Evolutionary conservation across 2,113 vertebrate genomes (phyloP), one percentile per base, ranked within the genome.

Genomic region (Carlito syrichta): DNA sequence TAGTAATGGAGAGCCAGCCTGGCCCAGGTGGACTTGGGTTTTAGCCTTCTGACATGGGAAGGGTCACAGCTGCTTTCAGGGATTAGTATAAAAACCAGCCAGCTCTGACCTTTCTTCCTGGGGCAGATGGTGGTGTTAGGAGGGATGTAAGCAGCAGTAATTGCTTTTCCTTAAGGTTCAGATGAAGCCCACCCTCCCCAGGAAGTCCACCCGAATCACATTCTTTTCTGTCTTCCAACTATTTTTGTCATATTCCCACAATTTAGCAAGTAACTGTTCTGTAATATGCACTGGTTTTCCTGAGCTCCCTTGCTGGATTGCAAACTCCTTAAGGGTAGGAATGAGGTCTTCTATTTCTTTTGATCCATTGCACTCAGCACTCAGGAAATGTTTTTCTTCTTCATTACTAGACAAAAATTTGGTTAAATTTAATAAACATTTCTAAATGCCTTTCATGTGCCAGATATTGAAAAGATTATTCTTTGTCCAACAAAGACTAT

Each of bases 401-500:
- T 60, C 40, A 30, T 92, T 95, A 76, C 73, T 90, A 87, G 63
- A 66, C 40, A 90, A 79, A 86, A 45, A 84, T 79, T 45, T 58
- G 89, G 63, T 94, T 88, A 20, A 84, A 68, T n/a, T 89, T 35
- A 86, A 40, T 77, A 58, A 81, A 76, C 77, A 54, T 93, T 92
- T 87, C 38, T 69, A 60, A 79, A 56, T 79, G 35, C 50, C 27
- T 87, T 94, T 92, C 83, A 79, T 81, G 48, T 87, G 87, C 58
- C 93, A 81, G 56, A 45, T 84, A 77, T 6, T 74, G 40, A 81
- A 79, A 92, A 89, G 76, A 89, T 81, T 83, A 86, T 91, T 14
- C 38, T 86, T 96, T 82, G 92, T 58, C 89, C 83, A 73, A 43
- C 58, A 83, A 89, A 32, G 40, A n/a, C 60, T n/a, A n/a, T n/a